Evolutionary conservation across 2,113 vertebrate genomes (phyloP), one percentile per base, ranked within the genome.

Genomic region (Hippolais icterina): DNA sequence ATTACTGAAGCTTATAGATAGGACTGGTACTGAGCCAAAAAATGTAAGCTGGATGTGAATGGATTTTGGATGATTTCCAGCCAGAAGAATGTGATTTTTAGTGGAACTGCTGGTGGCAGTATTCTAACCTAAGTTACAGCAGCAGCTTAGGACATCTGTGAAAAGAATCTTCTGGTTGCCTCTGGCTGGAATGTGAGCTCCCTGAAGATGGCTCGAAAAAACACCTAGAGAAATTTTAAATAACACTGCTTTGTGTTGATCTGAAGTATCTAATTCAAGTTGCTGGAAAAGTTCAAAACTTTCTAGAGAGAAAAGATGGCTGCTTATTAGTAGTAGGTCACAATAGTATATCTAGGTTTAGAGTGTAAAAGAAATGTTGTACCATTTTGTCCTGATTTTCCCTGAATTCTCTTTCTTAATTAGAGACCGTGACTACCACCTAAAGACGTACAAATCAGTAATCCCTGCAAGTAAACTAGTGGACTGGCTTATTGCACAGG

Each of bases 371-470:
- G 19, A 72, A 69, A 42, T 15, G 5, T 35, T 35, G 13, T 85
- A 33, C 28, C 2, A 63, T 86, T 82, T 76, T 79, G 53, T 83
- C 19, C 60, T 71, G 37, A 76, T 84, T 53, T 86, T 76, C n/a
- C 27, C 53, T 44, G 21, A 79, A 83, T 96, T 92, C 52, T 83
- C 52, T 96, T 77, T 93, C 76, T 76, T 83, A 80, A 83, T 12
- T 97, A 99, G 99, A 95, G 99, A 99, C 96, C 97, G 99, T 63
- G 99, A 99, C 89, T 97, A 99, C 88, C 99, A 99, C 92, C 97
- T 99, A 85, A 99, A 99, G 98, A 99, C 99, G 3, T 99, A 99
- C 96, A 99, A 99, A 94, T 99, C 99, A 3, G 99, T 99, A 87
- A 97, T 99, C 54, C 99, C 99, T 9, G 99, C 98, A 54, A 98